Percentiles rank a stretch among this genome's conserved stretches.
Conservation (phyloP, 2,797 vertebrate species). For the Microchirus variegatus region DNA sequence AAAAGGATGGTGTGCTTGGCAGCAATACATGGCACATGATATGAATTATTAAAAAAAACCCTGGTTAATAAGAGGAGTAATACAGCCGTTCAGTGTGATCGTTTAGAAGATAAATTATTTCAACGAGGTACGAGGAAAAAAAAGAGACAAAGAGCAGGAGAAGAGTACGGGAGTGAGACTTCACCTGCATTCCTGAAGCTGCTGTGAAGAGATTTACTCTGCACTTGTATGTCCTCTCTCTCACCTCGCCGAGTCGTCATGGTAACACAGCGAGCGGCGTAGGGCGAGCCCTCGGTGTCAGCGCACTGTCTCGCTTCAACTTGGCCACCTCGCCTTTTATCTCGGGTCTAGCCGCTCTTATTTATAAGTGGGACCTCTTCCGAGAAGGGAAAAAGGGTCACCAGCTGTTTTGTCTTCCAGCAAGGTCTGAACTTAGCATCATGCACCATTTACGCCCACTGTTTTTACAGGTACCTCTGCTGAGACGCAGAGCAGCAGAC, state of each 20-base stretch:
- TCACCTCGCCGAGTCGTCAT: conserved; percentile 69
- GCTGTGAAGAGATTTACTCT: conserved; percentile 66
- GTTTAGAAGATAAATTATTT: conserved; percentile 40
- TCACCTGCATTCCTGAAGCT: conserved; percentile 73
- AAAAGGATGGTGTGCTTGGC: conserved; percentile 32
- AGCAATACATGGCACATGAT: conserved; percentile 20
- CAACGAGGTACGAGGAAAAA: conserved; percentile 33
- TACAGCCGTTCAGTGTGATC: conserved; percentile 5
- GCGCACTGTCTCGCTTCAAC: conserved; percentile 29
- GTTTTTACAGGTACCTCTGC: conserved; percentile 58
- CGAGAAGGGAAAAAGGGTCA: conserved; percentile 41
- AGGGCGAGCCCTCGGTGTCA: conserved; percentile 43
- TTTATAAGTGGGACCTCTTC: conserved; percentile 34
- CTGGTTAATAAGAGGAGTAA: conserved; percentile 7
- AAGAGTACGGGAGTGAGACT: conserved; percentile 45
- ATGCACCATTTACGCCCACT: conserved; percentile 44
- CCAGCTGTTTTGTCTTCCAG: conserved; percentile 57
- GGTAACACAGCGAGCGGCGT: conserved; percentile 60
- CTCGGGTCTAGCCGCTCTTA: conserved; percentile 37
- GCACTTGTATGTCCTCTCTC: conserved; percentile 64
- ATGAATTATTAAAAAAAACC: conserved; percentile 56
- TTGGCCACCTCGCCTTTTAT: conserved; percentile 55
- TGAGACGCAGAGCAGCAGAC: conserved; percentile 22
- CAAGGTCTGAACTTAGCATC: conserved; percentile 45
- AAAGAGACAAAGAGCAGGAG: conserved; percentile 6